Evolutionary conservation across 2,113 vertebrate genomes (phyloP), one percentile per base, ranked within the genome.

Genomic region (Rhinogobius similis): DNA sequence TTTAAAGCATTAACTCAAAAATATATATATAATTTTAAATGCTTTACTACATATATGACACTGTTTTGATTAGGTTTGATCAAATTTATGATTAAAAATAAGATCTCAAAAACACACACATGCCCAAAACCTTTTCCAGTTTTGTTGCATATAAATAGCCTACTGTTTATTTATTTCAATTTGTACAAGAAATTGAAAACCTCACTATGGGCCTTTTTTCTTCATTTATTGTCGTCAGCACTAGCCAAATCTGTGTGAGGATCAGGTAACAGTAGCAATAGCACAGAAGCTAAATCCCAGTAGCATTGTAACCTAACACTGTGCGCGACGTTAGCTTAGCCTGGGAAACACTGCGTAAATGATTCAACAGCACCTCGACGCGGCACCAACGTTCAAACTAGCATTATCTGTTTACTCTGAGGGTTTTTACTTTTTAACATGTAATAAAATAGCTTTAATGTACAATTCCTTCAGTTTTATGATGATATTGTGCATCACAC

Each of bases 291-390:
- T 71, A 76, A 85, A 86, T 86, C 81, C 69, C 70, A 75, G 82
- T 55, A 43, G 63, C 63, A 32, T 63, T 85, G 82, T 77, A 88
- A 84, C 65, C 1, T 43, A 73, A 88, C 72, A 81, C 77, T 63
- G 55, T 38, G 68, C 70, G 14, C 66, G 67, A 65, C 36, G 69
- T 72, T 18, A 39, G 77, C 66, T 52, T 9, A 52, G 29, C 62
- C 62, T n/a, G 65, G 62, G 81, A 77, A 78, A 68, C 75, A 72
- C 79, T 75, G 77, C 56, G 82, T 88, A 84, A 87, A 87, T 68
- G 85, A 88, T 86, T 89, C 79, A 88, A 83, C 85, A 88, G 89
- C 85, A 87, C 86, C 89, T 89, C 89, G 83, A 75, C 76, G 87
- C 86, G 87, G 87, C 72, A 50, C 61, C 66, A 79, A 78, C 70